phyloP scores from a whole-genome alignment of 2,797 vertebrate genomes.

The Catamblyrhynchus diadema region DNA sequence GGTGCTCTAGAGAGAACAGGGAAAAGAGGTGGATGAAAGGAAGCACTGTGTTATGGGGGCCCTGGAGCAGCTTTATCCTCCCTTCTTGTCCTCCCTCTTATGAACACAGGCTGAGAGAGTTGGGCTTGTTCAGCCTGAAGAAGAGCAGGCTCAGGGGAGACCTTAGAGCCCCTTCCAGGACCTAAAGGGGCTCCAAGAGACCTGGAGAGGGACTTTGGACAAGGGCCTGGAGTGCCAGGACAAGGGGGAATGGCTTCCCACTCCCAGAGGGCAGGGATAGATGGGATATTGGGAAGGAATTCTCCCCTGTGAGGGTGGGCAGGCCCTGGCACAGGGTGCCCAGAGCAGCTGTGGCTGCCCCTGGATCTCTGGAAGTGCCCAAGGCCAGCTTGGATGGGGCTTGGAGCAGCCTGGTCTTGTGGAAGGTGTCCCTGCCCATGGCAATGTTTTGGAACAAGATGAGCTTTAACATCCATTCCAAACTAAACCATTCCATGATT shows the following conservation, averaged over 20 bases:
- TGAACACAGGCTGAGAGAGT: neutral
- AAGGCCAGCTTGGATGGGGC: rapidly evolving
- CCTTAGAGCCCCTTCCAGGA: neutral
- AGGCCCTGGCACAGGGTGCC: neutral
- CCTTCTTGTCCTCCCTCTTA: neutral
- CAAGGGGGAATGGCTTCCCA: neutral
- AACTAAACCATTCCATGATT: neutral
- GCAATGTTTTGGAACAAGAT: neutral
- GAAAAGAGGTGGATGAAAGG: neutral
- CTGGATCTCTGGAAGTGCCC: neutral
- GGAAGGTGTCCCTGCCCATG: neutral
- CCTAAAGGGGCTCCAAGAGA: neutral
- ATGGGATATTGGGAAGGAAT: neutral
- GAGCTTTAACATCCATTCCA: neutral
- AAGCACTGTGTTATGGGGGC: neutral
- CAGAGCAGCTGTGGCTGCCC: neutral
- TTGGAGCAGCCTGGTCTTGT: rapidly evolving
- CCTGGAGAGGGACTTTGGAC: neutral
- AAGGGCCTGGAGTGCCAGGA: neutral
- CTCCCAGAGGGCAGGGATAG: neutral
- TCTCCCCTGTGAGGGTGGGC: rapidly evolving
- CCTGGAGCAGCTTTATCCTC: neutral
- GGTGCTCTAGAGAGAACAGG: neutral
- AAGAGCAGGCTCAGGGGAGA: neutral
- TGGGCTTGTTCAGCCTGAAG: neutral